Evolutionary conservation across 2,113 vertebrate genomes (phyloP), one percentile per base, ranked within the genome.

Genomic region (Carassius gibelio): DNA sequence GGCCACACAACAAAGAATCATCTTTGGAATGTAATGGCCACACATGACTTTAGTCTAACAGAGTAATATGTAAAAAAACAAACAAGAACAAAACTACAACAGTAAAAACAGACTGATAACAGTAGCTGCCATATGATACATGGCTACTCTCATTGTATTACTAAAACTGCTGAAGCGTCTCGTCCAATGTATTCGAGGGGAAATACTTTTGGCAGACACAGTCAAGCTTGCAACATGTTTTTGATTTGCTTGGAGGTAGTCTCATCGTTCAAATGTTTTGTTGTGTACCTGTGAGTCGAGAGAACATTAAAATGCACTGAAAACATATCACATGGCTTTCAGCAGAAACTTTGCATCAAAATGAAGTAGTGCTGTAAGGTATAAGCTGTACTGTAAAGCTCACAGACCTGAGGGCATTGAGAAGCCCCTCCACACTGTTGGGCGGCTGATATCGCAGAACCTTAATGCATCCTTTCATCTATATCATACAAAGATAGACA

Each of bases 211-310:
- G 11, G 50, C 48, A 57, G 69, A 71, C 10, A 34, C 34, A 10
- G 88, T 88, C 82, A 88, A 75, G 52, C 59, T 94, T 97, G 98
- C 94, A 99, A 92, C 98, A 99, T 97, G 91, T 94, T 95, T 84
- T 96, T 97, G 90, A 99, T 97, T 92, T 99, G 97, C 95, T 99
- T 99, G 94, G 97, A 97, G 95, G 98, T 99, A 95, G 98, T 94
- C 95, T 99, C 98, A 87, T 99, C 98, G 72, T 98, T 98, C 96
- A 99, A 96, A 95, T 99, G 98, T 93, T 99, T 99, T 87, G 98
- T 99, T 88, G 98, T 99, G 94, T 99, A 99, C 96, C 98, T 99
- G 91, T 19, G 34, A 80, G 36, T 5, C 21, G 8, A 45, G 21
- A 79, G 1, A 42, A 34, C 3, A 9, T 26, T 5, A 8, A 34